These are phyloP conservation scores for Phenganax stokvisi DNA, from an alignment of 92 coral and sea anemone species.

Conservation along the genomic window DNA sequence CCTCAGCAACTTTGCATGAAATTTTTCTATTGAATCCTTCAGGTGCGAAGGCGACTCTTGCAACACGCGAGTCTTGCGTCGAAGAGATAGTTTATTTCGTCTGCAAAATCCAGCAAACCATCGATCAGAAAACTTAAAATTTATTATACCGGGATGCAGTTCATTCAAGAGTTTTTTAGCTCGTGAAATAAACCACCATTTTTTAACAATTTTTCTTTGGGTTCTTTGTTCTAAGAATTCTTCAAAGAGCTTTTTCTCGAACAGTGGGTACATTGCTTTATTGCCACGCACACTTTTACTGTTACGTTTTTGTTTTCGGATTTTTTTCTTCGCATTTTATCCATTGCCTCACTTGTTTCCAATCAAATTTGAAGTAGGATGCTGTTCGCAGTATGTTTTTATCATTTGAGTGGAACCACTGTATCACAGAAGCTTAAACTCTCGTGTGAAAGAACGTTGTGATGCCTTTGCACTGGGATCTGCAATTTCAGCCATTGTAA, in stretches of 20 bases:
- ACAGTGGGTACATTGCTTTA: neutral
- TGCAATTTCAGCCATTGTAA: too few relatives aligned
- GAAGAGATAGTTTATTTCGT: neutral
- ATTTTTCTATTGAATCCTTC: neutral
- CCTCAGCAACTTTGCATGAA: neutral
- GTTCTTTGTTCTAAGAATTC: neutral
- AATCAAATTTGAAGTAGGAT: slow-evolving; percentile 39
- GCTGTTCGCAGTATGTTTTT: slow-evolving; percentile 47
- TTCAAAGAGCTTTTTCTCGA: neutral
- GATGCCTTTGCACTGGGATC: slow-evolving; percentile 22
- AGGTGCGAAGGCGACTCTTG: neutral
- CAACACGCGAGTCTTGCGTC: neutral
- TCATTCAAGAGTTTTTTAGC: neutral
- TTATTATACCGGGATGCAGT: neutral
- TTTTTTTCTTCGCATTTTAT: slow-evolving; percentile 36
- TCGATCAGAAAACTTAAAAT: neutral
- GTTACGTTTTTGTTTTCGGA: slow-evolving; percentile 20
- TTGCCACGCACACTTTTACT: slow-evolving; percentile 7
- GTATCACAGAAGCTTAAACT: slow-evolving; percentile 39
- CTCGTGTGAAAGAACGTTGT: slow-evolving; percentile 37
- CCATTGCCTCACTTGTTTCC: slow-evolving; percentile 46
- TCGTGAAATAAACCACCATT: neutral
- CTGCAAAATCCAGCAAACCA: neutral
- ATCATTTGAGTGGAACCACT: slow-evolving; percentile 31
- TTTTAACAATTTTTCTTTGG: neutral